These are phyloP conservation scores for Apantesis nais DNA, from an alignment of 2,888 invertebrate genomes.

Conservation along the genomic window DNA sequence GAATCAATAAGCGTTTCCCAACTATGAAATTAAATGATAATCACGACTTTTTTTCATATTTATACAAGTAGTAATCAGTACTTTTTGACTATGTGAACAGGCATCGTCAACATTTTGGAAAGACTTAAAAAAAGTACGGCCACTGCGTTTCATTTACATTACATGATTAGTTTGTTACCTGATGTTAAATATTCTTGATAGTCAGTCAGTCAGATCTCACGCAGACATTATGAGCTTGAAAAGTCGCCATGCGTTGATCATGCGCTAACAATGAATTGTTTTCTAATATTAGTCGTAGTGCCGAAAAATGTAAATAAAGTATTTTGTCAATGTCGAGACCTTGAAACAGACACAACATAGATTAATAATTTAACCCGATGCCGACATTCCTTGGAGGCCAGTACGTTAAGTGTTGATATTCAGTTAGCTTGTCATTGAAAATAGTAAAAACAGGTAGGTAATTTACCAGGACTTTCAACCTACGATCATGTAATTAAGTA, in stretches of 20 bases:
- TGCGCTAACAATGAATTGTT: no score
- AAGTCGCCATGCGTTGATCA: no score
- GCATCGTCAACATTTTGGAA: conserved; percentile 55
- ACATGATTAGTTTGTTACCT: not conserved
- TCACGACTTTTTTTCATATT: conserved; percentile 80
- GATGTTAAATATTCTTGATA: not conserved
- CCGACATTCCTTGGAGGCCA: not conserved
- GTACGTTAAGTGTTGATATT: not conserved
- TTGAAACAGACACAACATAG: no score
- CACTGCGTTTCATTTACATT: not conserved
- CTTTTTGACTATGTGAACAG: conserved; percentile 64
- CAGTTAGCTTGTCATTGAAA: not conserved
- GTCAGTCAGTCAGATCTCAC: no score
- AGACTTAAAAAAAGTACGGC: not conserved
- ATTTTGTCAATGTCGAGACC: no score
- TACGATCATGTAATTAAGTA: conserved; percentile 17
- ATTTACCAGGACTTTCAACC: conserved; percentile 2
- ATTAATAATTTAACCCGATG: not conserved
- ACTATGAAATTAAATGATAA: conserved; percentile 86
- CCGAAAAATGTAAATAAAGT: no score
- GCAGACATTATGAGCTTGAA: no score
- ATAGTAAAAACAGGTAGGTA: not conserved
- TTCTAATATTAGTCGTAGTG: no score
- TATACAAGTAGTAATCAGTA: conserved; percentile 78
- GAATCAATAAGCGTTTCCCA: conserved; percentile 80